These are phyloP conservation scores for Anabacerthia variegaticeps DNA, from an alignment of 2,797 vertebrate species.

Conservation along the genomic window DNA sequence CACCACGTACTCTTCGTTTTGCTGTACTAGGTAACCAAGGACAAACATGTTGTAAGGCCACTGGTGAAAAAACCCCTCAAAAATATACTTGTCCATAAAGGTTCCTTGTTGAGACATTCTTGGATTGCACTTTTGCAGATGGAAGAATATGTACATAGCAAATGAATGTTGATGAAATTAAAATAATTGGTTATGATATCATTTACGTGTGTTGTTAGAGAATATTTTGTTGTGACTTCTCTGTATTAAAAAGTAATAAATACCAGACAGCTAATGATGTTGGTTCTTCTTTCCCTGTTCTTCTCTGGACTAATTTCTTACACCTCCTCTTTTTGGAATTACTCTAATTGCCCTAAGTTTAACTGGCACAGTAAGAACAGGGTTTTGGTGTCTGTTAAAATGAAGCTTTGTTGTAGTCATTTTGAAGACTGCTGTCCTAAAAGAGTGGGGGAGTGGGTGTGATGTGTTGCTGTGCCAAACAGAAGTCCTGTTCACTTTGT, in stretches of 20 bases:
- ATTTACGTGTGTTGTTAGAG: conserved; percentile 74
- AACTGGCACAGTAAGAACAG: not conserved
- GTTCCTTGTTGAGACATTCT: conserved; percentile 72
- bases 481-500: not conserved
- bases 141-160: conserved; percentile 79
- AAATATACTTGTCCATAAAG: conserved; percentile 57
- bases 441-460: not conserved
- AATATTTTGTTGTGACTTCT: conserved; percentile 80
- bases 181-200: conserved; percentile 76
- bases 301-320: not conserved
- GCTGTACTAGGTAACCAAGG: conserved; percentile 59
- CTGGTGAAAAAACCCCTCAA: conserved; percentile 53
- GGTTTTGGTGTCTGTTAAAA: not conserved
- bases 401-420: not conserved
- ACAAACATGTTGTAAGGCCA: conserved; percentile 40
- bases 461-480: not conserved
- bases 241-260: conserved; percentile 82
- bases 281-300: not conserved
- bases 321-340: not conserved
- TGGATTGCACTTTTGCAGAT: conserved; percentile 79
- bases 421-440: not conserved
- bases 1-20: conserved; percentile 25
- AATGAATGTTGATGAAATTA: conserved; percentile 77
- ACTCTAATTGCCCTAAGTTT: not conserved
- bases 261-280: conserved; percentile 59